Percentiles rank a stretch among this genome's conserved stretches.
These are phyloP conservation scores for Drosophila phalerata DNA, from an alignment of 2,888 invertebrate genomes.

Conservation along the genomic window DNA sequence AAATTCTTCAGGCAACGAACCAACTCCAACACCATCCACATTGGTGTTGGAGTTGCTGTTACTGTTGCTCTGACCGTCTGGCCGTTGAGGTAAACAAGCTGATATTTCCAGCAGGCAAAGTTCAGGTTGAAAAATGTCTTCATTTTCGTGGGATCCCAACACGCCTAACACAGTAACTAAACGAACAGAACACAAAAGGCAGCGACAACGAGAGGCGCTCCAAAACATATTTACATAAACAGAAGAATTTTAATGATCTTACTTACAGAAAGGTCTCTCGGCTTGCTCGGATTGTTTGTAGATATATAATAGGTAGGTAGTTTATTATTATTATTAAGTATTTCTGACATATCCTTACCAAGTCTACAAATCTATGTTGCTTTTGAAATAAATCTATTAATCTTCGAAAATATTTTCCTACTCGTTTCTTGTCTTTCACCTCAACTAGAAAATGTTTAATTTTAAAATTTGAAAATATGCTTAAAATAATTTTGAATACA, in stretches of 20 bases:
- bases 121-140: constrained; percentile 67
- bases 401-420: too few species aligned
- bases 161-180: constrained; percentile 61
- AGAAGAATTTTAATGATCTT: constrained; percentile 49
- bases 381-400: too few species aligned
- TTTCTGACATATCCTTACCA: too few species aligned
- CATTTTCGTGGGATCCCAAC: constrained; percentile 57
- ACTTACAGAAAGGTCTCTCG: background rate
- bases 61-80: background rate
- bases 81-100: constrained; percentile 47
- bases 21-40: background rate
- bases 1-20: constrained; percentile 11
- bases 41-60: background rate
- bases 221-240: constrained; percentile 71
- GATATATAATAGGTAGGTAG: background rate
- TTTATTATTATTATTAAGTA: too few species aligned
- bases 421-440: too few species aligned
- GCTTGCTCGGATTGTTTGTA: background rate
- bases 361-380: too few species aligned
- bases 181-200: constrained; percentile 43
- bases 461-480: too few species aligned
- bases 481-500: too few species aligned
- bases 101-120: constrained; percentile 37
- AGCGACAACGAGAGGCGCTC: constrained; percentile 34
- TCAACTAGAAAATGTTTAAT: too few species aligned